Percentiles rank a stretch among this genome's conserved stretches.
Conservation (phyloP, 2,888 invertebrate genomes). For the Monochamus alternatus region DNA sequence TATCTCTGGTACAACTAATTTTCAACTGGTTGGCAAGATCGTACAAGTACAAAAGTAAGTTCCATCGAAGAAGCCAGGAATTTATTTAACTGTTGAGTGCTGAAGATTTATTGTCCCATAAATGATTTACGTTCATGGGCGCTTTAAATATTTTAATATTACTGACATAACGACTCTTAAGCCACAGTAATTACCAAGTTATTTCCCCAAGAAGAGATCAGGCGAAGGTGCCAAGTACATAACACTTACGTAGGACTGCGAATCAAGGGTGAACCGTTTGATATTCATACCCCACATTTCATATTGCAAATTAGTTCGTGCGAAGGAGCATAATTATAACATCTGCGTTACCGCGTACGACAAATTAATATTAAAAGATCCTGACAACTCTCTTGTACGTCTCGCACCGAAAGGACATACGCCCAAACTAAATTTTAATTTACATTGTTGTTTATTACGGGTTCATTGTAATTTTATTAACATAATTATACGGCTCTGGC, state of each 20-base stretch:
- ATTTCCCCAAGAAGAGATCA: neutral
- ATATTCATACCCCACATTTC: slow-evolving; percentile 10
- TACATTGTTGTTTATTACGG: slow-evolving; percentile 46
- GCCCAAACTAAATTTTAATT: slow-evolving; percentile 45
- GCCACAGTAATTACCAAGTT: neutral
- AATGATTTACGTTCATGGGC: slow-evolving; percentile 18
- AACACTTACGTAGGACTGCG: neutral
- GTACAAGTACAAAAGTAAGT: too few species aligned
- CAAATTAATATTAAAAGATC: slow-evolving; percentile 21
- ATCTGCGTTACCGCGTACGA: slow-evolving; percentile 7
- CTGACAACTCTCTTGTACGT: slow-evolving; percentile 28
- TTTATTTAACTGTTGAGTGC: too few species aligned
- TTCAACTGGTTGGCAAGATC: too few species aligned
- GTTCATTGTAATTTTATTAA: slow-evolving; percentile 49
- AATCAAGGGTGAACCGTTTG: neutral
- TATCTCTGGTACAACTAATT: too few species aligned
- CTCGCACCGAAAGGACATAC: slow-evolving; percentile 41
- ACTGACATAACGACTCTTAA: too few species aligned
- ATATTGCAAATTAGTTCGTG: neutral
- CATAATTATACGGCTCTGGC: slow-evolving; percentile 48
- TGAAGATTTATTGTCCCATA: neutral
- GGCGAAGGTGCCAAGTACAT: neutral
- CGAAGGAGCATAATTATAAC: slow-evolving; percentile 6
- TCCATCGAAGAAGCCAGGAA: too few species aligned
- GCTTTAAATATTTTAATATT: too few species aligned